Conservation (phyloP, 1,140 invertebrate genomes). For the Plodia interpunctella region DNA sequence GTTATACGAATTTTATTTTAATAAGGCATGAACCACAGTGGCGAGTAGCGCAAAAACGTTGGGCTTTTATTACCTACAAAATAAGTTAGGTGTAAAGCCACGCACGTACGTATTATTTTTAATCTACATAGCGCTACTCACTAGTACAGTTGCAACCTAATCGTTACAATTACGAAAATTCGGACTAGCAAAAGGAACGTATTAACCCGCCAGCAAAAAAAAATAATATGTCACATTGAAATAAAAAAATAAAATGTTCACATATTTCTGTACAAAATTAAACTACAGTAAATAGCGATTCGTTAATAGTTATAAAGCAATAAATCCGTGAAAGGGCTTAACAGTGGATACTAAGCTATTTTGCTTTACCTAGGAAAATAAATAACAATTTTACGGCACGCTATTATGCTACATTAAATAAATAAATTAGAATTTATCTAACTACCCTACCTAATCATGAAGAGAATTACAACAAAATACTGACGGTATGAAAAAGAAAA, state of each 20-base stretch:
- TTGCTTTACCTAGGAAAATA: conserved; percentile 50
- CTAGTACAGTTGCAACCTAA: conserved; percentile 5
- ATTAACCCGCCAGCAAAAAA: conserved; percentile 28
- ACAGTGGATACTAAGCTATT: conserved; percentile 28
- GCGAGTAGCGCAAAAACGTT: background rate
- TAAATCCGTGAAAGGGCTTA: background rate
- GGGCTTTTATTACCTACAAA: background rate
- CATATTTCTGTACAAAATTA: conserved; percentile 34
- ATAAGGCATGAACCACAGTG: conserved; percentile 5
- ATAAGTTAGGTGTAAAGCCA: background rate
- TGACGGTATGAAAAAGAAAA: conserved; percentile 52
- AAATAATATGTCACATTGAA: conserved; percentile 20
- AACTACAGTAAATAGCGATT: conserved; percentile 22
- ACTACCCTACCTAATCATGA: conserved; percentile 58
- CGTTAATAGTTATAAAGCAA: conserved; percentile 6
- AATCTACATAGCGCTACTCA: background rate
- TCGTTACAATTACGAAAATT: conserved; percentile 8
- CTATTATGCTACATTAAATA: conserved; percentile 60
- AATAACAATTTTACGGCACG: conserved; percentile 49
- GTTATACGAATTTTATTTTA: conserved; percentile 32
- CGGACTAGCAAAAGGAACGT: conserved; percentile 37
- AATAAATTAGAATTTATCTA: conserved; percentile 72
- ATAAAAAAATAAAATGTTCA: conserved; percentile 31
- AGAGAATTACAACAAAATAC: conserved; percentile 66
- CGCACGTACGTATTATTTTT: background rate